A percentile compares a stretch with the other conserved stretches of the same genome.
Evolutionary conservation across 2,797 vertebrate genomes (phyloP).

Genomic region (Liparis tanakae): DNA sequence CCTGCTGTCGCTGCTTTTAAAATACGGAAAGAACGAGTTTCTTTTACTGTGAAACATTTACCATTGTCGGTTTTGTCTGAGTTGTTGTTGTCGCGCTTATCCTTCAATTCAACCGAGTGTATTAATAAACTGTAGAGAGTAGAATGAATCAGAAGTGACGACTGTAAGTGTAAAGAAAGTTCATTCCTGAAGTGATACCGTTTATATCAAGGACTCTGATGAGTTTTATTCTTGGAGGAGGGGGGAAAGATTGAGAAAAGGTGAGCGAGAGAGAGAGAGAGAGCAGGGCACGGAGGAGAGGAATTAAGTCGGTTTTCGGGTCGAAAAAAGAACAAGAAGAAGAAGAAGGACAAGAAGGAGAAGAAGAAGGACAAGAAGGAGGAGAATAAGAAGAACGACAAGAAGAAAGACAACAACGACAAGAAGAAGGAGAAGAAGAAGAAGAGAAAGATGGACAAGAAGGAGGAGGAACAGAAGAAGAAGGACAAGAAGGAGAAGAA

Average conservation of each 20-base stretch:
- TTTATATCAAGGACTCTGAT: background rate
- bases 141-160: background rate
- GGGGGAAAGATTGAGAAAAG: background rate
- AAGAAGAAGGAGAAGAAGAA: slow-evolving; percentile 10
- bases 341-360: slow-evolving; percentile 2
- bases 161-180: background rate
- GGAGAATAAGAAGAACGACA: background rate
- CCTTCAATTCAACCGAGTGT: too few relatives aligned
- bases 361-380: background rate
- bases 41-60: background rate
- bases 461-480: too few relatives aligned
- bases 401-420: too few relatives aligned
- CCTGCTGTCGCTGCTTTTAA: too few relatives aligned
- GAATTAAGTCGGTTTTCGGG: background rate
- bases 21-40: background rate
- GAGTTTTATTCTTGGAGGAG: background rate
- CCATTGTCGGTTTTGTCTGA: background rate
- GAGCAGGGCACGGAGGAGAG: background rate
- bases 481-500: background rate
- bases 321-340: too few relatives aligned
- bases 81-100: too few relatives aligned
- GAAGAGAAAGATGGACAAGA: too few relatives aligned
- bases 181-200: background rate
- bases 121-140: background rate
- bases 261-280: background rate